phyloP scores from a whole-genome alignment of 2,113 vertebrate species.

The Pterocles burchelli region DNA sequence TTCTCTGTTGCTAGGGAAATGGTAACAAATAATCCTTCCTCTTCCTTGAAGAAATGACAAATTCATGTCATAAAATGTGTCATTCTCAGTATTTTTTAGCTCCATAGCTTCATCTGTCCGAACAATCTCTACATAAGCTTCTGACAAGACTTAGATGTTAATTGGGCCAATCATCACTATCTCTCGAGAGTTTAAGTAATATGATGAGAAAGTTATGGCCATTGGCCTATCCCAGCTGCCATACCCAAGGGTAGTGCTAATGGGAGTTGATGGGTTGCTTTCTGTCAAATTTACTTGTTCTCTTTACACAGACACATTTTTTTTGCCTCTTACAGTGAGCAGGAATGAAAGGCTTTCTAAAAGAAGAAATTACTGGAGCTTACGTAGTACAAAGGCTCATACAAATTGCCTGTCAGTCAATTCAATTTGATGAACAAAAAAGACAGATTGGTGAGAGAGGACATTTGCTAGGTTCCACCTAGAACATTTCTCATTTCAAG shows the following conservation, averaged over 20 bases:
- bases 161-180: neutral
- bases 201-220: neutral
- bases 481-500: neutral
- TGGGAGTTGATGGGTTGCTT: neutral
- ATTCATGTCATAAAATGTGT: neutral
- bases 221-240: neutral
- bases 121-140: neutral
- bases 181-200: neutral
- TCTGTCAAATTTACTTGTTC: neutral
- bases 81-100: neutral
- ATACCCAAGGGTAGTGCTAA: neutral
- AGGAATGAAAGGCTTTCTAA: slow-evolving; percentile 1
- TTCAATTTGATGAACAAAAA: neutral
- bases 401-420: neutral
- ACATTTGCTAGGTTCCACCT: neutral
- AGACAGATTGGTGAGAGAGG: neutral
- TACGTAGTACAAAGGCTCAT: neutral
- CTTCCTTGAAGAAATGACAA: neutral
- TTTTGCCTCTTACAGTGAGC: neutral
- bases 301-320: neutral
- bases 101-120: neutral
- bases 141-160: neutral
- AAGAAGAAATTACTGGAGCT: neutral
- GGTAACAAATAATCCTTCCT: neutral
- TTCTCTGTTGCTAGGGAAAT: slow-evolving; percentile 30